Evolutionary conservation across 2,797 vertebrate species (phyloP).

Genomic region (Harpagifer antarcticus): DNA sequence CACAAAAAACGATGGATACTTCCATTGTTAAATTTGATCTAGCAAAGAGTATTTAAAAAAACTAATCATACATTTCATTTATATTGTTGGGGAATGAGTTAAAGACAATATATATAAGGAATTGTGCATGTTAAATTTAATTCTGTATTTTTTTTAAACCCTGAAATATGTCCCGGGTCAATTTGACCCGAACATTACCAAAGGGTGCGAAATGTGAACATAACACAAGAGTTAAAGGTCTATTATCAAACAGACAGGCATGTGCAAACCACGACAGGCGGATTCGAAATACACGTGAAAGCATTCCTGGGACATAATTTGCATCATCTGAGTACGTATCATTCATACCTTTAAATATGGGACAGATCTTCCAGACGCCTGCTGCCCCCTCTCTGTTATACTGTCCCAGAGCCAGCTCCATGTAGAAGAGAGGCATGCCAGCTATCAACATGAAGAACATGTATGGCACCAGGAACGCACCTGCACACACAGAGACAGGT

Average conservation of each 20-base stretch:
- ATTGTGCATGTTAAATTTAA: no score
- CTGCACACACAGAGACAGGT: constrained; percentile 66
- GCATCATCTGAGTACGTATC: not conserved
- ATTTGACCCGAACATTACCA: no score
- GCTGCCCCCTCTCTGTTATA: constrained; percentile 93
- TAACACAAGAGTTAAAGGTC: no score
- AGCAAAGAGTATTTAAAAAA: no score
- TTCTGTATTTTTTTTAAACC: no score
- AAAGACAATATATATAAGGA: no score
- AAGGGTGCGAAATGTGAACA: no score
- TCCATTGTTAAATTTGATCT: no score
- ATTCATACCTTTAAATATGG: constrained; percentile 90
- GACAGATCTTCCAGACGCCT: constrained; percentile 95
- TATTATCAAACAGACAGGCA: constrained; percentile 49
- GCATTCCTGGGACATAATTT: constrained; percentile 2
- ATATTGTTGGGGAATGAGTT: no score
- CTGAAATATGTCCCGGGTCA: no score
- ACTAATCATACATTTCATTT: no score
- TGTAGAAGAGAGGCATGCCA: constrained; percentile 95
- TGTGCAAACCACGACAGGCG: constrained; percentile 4
- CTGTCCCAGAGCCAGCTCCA: constrained; percentile 93
- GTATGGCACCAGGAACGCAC: constrained; percentile 93
- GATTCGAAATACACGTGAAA: constrained; percentile 4
- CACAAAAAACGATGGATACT: no score
- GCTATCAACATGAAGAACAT: constrained; percentile 94